phyloP scores from a whole-genome alignment of 1,140 invertebrate species.

The Leptopilina clavipes region DNA sequence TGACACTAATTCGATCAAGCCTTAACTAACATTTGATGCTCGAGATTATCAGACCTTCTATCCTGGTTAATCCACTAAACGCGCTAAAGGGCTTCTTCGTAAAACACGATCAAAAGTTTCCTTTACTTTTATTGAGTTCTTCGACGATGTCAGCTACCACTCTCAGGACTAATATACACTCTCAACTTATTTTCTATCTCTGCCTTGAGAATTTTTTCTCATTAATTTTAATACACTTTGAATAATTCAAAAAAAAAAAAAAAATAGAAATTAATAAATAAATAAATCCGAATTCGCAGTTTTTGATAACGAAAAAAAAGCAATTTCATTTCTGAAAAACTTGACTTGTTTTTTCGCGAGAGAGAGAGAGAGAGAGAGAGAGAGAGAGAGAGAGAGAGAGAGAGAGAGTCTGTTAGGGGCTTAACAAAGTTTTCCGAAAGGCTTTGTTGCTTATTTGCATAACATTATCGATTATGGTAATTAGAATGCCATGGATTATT shows the following conservation, averaged over 20 bases:
- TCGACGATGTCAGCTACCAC: not conserved
- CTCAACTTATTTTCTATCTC: not conserved
- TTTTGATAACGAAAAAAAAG: not conserved
- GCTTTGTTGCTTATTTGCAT: no score
- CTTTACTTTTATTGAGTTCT: slow-evolving; percentile 40
- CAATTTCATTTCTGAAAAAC: no score
- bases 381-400: no score
- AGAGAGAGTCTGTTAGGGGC: no score
- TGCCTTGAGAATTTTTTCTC: not conserved
- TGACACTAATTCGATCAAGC: slow-evolving; percentile 59
- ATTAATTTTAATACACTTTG: no score
- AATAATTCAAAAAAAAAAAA: no score
- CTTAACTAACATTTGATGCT: slow-evolving; percentile 59
- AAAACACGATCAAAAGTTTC: slow-evolving; percentile 35
- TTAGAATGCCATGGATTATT: no score
- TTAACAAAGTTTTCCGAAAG: no score
- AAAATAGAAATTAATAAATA: no score
- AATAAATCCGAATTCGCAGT: not conserved
- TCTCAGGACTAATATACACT: not conserved
- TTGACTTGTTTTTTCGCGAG: no score
- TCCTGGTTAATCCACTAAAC: slow-evolving; percentile 52
- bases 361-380: no score
- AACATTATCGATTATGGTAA: no score
- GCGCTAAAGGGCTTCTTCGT: slow-evolving; percentile 31
- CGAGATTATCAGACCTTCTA: slow-evolving; percentile 52